Percentiles rank a stretch among this genome's conserved stretches.
Evolutionary conservation across 2,797 vertebrate species (phyloP).

Genomic region (Aeoliscus strigatus): DNA sequence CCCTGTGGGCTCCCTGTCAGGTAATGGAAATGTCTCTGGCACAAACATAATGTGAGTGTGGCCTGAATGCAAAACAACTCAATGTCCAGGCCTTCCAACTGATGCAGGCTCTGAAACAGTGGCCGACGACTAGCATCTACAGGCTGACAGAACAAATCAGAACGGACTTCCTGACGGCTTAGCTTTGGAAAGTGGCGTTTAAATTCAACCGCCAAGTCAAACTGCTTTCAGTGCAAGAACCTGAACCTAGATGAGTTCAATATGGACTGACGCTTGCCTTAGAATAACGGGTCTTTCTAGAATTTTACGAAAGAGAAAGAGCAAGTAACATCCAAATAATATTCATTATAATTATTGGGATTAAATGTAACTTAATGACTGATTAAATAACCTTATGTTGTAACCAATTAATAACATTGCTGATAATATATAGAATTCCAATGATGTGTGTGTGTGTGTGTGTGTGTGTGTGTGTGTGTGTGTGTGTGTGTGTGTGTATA

Average conservation of each 20-base stretch:
- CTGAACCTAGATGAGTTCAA: neutral
- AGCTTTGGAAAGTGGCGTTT: slow-evolving; percentile 37
- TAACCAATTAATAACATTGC: too few relatives aligned
- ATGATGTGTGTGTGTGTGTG: too few relatives aligned
- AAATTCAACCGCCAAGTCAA: slow-evolving; percentile 23
- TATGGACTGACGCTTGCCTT: neutral
- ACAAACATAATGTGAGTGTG: slow-evolving; percentile 43
- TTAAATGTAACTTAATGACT: too few relatives aligned
- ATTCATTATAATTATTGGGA: too few relatives aligned
- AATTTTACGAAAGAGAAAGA: neutral
- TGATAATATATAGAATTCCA: too few relatives aligned
- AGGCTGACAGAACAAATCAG: slow-evolving; percentile 35
- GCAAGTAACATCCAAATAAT: too few relatives aligned
- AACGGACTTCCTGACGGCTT: slow-evolving; percentile 27
- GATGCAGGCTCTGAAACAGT: slow-evolving; percentile 13
- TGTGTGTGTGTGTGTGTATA: too few relatives aligned
- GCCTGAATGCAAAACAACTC: slow-evolving; percentile 46
- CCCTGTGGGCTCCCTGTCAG: slow-evolving; percentile 46
- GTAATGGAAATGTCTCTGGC: slow-evolving; percentile 50
- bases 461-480: too few relatives aligned
- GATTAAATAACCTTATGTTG: too few relatives aligned
- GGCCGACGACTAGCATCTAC: slow-evolving; percentile 35
- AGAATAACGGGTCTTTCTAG: slow-evolving; percentile 3
- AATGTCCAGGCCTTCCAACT: slow-evolving; percentile 32
- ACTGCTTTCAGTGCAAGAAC: slow-evolving; percentile 17